A percentile compares a stretch with the other conserved stretches of the same genome.
phyloP scores from a whole-genome alignment of 1,140 invertebrate species.

The Laupala kohalensis region DNA sequence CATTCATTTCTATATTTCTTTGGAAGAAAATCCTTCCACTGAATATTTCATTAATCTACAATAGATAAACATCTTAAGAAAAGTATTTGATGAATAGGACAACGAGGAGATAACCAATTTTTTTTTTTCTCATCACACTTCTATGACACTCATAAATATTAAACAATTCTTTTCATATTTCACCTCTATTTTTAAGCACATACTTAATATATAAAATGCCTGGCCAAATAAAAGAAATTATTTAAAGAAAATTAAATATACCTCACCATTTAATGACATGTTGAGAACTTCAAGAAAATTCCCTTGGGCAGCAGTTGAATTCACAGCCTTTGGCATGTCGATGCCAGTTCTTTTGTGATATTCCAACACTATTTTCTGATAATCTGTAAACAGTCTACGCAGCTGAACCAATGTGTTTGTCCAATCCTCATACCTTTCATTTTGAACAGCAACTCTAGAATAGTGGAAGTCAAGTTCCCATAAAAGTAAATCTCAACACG shows the following conservation, averaged over 20 bases:
- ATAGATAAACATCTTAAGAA: too few relatives aligned
- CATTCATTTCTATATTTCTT: too few relatives aligned
- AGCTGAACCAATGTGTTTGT: constrained; percentile 72
- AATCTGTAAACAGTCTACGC: constrained; percentile 78
- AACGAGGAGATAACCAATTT: too few relatives aligned
- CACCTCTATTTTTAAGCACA: not conserved
- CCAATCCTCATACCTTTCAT: constrained; percentile 98
- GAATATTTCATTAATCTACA: too few relatives aligned
- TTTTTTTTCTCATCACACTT: too few relatives aligned
- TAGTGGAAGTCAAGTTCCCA: too few relatives aligned
- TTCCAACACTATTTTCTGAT: constrained; percentile 74
- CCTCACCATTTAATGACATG: constrained; percentile 87
- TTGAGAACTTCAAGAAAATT: constrained; percentile 98
- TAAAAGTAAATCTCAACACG: too few relatives aligned
- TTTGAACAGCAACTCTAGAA: constrained; percentile 84
- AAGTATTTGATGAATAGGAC: too few relatives aligned
- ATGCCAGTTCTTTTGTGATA: constrained; percentile 65
- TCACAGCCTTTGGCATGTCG: constrained; percentile 68
- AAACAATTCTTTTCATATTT: not conserved
- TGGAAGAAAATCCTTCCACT: too few relatives aligned
- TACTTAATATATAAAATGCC: too few relatives aligned
- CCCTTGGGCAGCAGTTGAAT: constrained; percentile 88
- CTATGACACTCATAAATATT: not conserved
- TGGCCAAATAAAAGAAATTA: too few relatives aligned
- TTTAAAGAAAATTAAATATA: not conserved